A percentile compares a stretch with the other conserved stretches of the same genome.
phyloP scores from a whole-genome alignment of 2,888 invertebrate species.

The Octonoba sinensis region DNA sequence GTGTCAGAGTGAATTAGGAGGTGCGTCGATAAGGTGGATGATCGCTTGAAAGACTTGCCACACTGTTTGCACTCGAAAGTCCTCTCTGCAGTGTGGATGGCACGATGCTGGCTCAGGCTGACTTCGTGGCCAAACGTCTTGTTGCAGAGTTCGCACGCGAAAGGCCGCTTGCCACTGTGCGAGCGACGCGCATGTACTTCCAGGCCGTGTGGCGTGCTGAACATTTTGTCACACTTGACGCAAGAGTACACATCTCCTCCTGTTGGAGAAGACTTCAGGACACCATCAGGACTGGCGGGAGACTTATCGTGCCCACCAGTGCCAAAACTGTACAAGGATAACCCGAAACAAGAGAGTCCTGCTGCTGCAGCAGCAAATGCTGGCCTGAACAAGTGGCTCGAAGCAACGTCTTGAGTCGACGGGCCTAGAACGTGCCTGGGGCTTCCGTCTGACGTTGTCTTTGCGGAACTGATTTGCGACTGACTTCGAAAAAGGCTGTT shows the following conservation, averaged over 20 bases:
- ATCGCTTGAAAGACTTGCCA: conserved; percentile 95
- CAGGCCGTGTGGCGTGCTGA: conserved; percentile 95
- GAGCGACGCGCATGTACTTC: conserved; percentile 96
- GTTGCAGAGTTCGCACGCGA: conserved; percentile 96
- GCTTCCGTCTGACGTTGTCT: background rate
- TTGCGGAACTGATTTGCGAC: conserved; percentile 1
- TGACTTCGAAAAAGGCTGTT: conserved; percentile 26
- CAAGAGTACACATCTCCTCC: conserved; percentile 82
- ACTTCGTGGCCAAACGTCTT: conserved; percentile 98
- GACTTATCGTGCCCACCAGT: conserved; percentile 18
- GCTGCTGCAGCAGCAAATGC: conserved; percentile 34
- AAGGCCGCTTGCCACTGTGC: conserved; percentile 86
- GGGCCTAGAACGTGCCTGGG: background rate
- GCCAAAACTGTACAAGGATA: conserved; percentile 57
- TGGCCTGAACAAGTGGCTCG: conserved; percentile 38
- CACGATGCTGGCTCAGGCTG: conserved; percentile 94
- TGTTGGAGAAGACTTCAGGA: conserved; percentile 34
- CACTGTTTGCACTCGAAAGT: conserved; percentile 84
- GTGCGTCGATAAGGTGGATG: conserved; percentile 96
- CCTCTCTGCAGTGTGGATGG: conserved; percentile 88
- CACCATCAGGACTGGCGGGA: conserved; percentile 23
- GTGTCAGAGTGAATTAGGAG: conserved; percentile 90
- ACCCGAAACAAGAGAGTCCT: conserved; percentile 51
- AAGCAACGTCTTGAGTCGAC: no score
- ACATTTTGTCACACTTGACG: conserved; percentile 97